These are phyloP conservation scores for Microctonus brassicae DNA, from an alignment of 2,888 invertebrate genomes.

Conservation along the genomic window DNA sequence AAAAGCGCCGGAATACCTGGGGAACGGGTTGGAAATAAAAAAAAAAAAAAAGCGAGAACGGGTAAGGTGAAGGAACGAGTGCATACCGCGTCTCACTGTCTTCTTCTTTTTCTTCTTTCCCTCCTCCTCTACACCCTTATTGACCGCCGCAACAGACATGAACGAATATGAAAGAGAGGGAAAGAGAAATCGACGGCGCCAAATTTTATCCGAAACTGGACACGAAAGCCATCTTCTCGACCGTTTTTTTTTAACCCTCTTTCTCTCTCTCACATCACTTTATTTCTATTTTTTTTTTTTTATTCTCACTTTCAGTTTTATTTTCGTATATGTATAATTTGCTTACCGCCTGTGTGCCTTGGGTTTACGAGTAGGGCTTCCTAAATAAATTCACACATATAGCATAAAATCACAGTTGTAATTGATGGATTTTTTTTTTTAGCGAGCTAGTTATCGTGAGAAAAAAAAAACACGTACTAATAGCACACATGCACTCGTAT, in stretches of 20 bases:
- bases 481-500: too few species aligned
- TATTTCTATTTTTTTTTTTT: constrained; percentile 28
- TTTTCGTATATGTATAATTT: too few species aligned
- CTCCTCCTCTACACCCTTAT: constrained; percentile 1
- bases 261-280: not conserved
- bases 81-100: constrained; percentile 40
- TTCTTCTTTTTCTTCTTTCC: constrained; percentile 14
- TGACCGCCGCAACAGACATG: not conserved
- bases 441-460: too few species aligned
- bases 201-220: constrained; percentile 56
- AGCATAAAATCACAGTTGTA: not conserved
- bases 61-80: constrained; percentile 63
- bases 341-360: too few species aligned
- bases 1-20: constrained; percentile 61
- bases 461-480: too few species aligned
- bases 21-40: constrained; percentile 54
- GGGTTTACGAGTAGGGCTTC: not conserved
- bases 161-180: constrained; percentile 5
- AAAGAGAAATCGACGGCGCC: constrained; percentile 39
- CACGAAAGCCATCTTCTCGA: constrained; percentile 42
- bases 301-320: not conserved
- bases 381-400: not conserved
- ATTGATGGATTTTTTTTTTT: too few species aligned
- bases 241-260: constrained; percentile 29
- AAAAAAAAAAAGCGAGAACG: constrained; percentile 43